These are phyloP conservation scores for Shinisaurus crocodilurus DNA, from an alignment of 2,113 vertebrate species.

Conservation along the genomic window DNA sequence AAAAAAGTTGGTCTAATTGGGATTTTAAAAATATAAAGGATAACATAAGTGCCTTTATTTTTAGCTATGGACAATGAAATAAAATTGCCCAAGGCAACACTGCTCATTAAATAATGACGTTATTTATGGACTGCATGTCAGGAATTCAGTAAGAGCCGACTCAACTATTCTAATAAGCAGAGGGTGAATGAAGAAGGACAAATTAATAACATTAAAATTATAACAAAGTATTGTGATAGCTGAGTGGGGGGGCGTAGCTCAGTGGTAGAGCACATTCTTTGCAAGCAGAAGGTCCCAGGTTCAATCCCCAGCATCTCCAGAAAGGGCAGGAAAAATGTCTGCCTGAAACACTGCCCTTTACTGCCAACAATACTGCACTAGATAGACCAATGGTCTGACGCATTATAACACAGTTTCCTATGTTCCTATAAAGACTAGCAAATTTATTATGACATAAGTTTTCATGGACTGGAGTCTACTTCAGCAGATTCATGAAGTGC, in stretches of 20 bases:
- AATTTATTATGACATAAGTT: neutral
- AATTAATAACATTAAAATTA: neutral
- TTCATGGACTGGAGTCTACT: neutral
- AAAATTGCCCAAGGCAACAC: conserved; percentile 4
- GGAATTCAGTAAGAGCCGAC: neutral
- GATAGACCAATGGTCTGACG: no score
- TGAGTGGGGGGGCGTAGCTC: no score
- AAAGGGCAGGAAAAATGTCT: no score
- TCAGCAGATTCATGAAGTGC: neutral
- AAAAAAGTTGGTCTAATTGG: neutral
- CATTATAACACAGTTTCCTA: no score
- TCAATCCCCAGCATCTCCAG: no score
- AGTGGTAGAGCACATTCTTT: no score
- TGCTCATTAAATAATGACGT: conserved; percentile 31
- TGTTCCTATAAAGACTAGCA: neutral
- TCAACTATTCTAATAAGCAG: neutral
- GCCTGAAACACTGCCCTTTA: no score
- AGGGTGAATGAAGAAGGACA: neutral
- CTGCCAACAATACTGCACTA: no score
- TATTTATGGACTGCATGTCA: conserved; percentile 22
- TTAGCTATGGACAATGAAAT: conserved; percentile 52
- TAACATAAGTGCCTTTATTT: conserved; percentile 41
- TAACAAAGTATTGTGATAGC: neutral
- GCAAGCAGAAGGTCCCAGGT: no score
- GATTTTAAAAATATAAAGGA: conserved; percentile 41